These are phyloP conservation scores for Jacana jacana DNA, from an alignment of 2,113 vertebrate species.

Conservation along the genomic window DNA sequence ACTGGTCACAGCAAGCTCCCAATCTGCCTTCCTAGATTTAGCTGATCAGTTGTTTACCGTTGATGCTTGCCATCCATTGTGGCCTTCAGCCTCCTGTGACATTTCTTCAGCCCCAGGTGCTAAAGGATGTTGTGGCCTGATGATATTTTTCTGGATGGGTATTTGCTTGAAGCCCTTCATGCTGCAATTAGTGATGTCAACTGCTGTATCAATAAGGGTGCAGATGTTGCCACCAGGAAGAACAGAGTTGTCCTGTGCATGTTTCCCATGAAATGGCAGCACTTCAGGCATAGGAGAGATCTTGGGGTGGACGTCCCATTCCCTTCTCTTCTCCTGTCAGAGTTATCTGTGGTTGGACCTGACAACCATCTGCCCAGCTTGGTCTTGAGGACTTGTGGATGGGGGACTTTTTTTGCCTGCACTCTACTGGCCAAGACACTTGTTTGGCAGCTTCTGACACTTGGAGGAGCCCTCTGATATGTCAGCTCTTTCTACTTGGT, in stretches of 20 bases:
- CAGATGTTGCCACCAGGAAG: background rate
- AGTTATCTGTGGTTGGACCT: background rate
- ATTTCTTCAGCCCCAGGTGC: background rate
- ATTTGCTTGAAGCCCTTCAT: background rate
- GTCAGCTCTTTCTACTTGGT: background rate
- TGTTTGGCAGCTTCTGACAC: background rate
- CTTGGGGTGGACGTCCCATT: background rate
- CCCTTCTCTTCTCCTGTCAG: background rate
- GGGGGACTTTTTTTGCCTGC: background rate
- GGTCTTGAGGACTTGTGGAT: background rate
- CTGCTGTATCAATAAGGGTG: background rate
- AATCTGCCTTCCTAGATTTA: background rate
- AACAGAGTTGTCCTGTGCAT: background rate
- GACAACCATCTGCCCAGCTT: background rate
- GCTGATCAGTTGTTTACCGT: background rate
- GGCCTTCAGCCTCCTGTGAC: background rate
- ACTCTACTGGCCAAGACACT: background rate
- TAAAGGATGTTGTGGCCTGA: background rate
- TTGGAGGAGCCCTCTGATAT: background rate
- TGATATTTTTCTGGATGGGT: background rate
- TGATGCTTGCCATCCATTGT: fast-evolving
- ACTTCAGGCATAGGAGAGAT: background rate
- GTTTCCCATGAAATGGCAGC: background rate
- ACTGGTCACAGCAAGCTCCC: background rate
- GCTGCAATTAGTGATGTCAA: background rate